A percentile compares a stretch with the other conserved stretches of the same genome.
Conservation (phyloP, 1,140 invertebrate genomes). For the Thaumetopoea pityocampa region DNA sequence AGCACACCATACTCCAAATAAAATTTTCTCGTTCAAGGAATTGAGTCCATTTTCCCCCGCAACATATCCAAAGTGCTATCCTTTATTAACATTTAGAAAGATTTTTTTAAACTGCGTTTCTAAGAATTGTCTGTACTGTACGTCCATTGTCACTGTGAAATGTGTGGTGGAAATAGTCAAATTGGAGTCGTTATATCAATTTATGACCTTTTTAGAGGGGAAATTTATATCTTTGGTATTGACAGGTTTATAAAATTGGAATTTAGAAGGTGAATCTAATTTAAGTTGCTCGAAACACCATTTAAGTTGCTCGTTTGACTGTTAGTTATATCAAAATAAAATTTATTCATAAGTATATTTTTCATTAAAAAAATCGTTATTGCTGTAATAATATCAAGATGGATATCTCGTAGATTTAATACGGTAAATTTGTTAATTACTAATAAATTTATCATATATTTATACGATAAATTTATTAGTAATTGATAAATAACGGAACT, state of each 20-base stretch:
- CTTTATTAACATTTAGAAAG: conserved; percentile 19
- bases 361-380: too few species aligned
- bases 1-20: conserved; percentile 35
- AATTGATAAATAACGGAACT: too few species aligned
- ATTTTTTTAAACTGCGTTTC: conserved; percentile 49
- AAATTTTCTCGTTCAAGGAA: conserved; percentile 38
- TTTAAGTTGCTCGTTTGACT: too few species aligned
- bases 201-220: conserved; percentile 38
- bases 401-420: too few species aligned
- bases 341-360: too few species aligned
- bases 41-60: conserved; percentile 31
- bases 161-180: conserved; percentile 45
- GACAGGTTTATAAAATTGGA: conserved; percentile 11
- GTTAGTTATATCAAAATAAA: too few species aligned
- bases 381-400: too few species aligned
- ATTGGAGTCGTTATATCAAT: conserved; percentile 32
- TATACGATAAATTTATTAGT: too few species aligned
- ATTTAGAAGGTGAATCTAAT: too few species aligned
- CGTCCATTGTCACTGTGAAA: conserved; percentile 42
- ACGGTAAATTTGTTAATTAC: too few species aligned
- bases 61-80: conserved; percentile 17
- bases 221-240: conserved; percentile 6
- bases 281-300: too few species aligned
- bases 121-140: conserved; percentile 38
- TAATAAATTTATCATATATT: too few species aligned